These are phyloP conservation scores for Macrotrachela quadricornifera DNA, from an alignment of 1,140 invertebrate species.

Conservation along the genomic window DNA sequence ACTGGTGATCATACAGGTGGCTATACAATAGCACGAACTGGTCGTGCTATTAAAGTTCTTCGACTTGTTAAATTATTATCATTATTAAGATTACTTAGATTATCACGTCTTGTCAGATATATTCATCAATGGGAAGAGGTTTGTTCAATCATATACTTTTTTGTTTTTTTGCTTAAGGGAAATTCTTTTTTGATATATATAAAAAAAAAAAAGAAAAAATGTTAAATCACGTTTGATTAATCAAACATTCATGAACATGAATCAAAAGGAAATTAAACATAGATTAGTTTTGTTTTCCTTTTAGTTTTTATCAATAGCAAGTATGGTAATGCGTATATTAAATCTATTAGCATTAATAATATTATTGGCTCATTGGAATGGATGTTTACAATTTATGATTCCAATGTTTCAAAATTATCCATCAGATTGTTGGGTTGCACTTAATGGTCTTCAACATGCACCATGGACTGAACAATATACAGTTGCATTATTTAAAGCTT, in stretches of 20 bases:
- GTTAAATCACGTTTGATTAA: too few relatives aligned
- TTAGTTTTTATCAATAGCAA: conserved; percentile 81
- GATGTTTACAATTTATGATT: conserved; percentile 69
- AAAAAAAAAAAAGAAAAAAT: too few relatives aligned
- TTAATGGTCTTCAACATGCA: conserved; percentile 40
- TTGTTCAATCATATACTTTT: background rate
- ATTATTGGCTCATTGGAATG: conserved; percentile 52
- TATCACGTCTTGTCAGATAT: conserved; percentile 84
- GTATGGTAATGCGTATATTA: conserved; percentile 97
- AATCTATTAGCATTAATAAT: conserved; percentile 98
- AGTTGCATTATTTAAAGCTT: conserved; percentile 69
- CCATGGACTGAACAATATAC: background rate
- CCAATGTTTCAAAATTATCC: conserved; percentile 96
- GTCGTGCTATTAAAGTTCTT: conserved; percentile 76
- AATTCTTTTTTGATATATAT: too few relatives aligned
- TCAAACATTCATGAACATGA: too few relatives aligned
- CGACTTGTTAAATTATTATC: conserved; percentile 84
- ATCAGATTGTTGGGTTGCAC: conserved; percentile 88
- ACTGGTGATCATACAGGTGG: background rate
- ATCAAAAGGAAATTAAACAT: background rate
- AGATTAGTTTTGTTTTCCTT: background rate
- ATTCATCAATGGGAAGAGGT: conserved; percentile 99
- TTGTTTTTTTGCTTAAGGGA: too few relatives aligned
- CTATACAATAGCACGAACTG: conserved; percentile 30
- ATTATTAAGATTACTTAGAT: conserved; percentile 68